Percentiles rank a stretch among this genome's conserved stretches.
Evolutionary conservation across 1,140 invertebrate species (phyloP).

Genomic region (Drosophila neocordata): DNA sequence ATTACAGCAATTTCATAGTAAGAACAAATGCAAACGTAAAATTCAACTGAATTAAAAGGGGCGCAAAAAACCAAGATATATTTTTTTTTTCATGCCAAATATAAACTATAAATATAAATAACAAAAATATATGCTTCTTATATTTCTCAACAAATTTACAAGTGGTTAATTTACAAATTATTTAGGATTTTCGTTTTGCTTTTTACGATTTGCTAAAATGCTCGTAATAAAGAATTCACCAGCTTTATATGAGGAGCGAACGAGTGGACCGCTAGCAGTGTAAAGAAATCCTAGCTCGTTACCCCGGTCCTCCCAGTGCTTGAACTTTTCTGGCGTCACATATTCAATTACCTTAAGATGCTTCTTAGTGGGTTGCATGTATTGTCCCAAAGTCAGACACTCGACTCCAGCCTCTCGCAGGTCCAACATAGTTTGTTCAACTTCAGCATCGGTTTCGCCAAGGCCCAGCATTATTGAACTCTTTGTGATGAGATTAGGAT

Average conservation of each 20-base stretch:
- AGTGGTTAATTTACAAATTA: slow-evolving; percentile 14
- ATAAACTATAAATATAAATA: too few relatives aligned
- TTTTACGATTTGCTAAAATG: slow-evolving; percentile 86
- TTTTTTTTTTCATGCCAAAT: too few relatives aligned
- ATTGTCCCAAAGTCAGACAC: slow-evolving; percentile 98
- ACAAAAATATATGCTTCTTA: neutral
- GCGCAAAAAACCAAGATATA: too few relatives aligned
- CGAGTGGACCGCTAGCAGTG: slow-evolving; percentile 98
- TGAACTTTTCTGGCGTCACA: slow-evolving; percentile 97
- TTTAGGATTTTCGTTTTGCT: neutral
- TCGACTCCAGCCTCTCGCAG: slow-evolving; percentile 92
- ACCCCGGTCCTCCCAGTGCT: slow-evolving; percentile 94
- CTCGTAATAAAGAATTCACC: slow-evolving; percentile 96
- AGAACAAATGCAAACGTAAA: too few relatives aligned
- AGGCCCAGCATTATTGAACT: slow-evolving; percentile 99
- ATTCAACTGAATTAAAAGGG: too few relatives aligned
- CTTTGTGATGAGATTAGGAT: slow-evolving; percentile 95
- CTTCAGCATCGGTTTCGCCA: slow-evolving; percentile 96
- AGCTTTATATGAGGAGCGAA: slow-evolving; percentile 98
- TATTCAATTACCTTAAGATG: slow-evolving; percentile 99
- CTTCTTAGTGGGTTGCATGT: slow-evolving; percentile 99
- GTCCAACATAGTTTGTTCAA: slow-evolving; percentile 94
- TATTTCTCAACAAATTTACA: slow-evolving; percentile 2
- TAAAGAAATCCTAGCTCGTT: slow-evolving; percentile 96
- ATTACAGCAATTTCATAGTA: too few relatives aligned